Evolutionary conservation across 2,797 vertebrate species (phyloP).

Genomic region (Esox masquinongy): DNA sequence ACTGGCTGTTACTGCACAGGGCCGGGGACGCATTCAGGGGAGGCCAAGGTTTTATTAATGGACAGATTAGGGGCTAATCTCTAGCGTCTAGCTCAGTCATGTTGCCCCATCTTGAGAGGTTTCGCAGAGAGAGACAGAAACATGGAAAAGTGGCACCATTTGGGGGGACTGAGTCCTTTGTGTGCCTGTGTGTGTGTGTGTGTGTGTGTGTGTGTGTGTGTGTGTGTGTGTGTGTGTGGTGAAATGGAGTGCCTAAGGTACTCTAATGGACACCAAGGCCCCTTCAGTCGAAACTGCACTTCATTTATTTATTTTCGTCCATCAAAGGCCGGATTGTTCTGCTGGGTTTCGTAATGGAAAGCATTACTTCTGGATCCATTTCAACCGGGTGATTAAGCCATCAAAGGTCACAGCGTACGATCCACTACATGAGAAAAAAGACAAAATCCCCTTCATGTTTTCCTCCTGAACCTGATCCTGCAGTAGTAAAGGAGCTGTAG

Average conservation of each 20-base stretch:
- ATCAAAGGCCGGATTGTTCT: constrained; percentile 51
- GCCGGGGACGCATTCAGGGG: not conserved
- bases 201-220: not conserved
- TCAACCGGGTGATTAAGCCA: constrained; percentile 62
- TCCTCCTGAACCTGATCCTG: constrained; percentile 38
- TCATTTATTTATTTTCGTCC: constrained; percentile 30
- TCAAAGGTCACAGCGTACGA: constrained; percentile 48
- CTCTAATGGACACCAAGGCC: constrained; percentile 40
- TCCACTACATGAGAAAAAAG: constrained; percentile 29
- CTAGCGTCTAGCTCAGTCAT: constrained; percentile 16
- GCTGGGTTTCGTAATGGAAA: constrained; percentile 34
- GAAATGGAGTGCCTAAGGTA: constrained; percentile 1
- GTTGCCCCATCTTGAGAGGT: not conserved
- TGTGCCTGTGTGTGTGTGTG: not conserved
- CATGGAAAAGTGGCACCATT: not conserved
- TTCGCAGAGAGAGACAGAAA: constrained; percentile 6
- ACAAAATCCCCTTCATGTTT: constrained; percentile 12
- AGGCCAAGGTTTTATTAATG: constrained; percentile 27
- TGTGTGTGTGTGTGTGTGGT: not conserved
- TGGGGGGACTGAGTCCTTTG: not conserved
- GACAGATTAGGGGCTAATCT: constrained; percentile 35
- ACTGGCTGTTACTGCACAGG: constrained; percentile 20
- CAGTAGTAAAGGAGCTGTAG: constrained; percentile 46
- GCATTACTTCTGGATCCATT: constrained; percentile 57
- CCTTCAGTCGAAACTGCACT: constrained; percentile 42